phyloP scores from a whole-genome alignment of 2,888 invertebrate genomes.

The Sericinus montela region DNA sequence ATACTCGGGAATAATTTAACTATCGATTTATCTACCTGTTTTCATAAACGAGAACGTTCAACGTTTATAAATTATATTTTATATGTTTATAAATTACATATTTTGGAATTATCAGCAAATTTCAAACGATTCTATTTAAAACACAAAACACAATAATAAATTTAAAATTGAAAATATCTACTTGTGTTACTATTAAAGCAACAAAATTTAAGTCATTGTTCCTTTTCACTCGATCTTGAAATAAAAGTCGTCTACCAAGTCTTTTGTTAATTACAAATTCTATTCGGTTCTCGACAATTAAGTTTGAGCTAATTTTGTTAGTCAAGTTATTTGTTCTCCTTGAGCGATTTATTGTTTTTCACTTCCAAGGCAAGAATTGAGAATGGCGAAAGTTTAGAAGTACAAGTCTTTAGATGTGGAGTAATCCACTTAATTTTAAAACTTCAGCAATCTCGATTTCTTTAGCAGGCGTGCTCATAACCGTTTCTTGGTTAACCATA shows the following conservation, averaged over 20 bases:
- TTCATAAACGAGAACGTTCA: too few relatives aligned
- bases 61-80: too few relatives aligned
- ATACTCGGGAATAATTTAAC: too few relatives aligned
- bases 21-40: too few relatives aligned
- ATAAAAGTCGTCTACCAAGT: constrained; percentile 16
- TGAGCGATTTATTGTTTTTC: constrained; percentile 59
- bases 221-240: constrained; percentile 10
- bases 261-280: constrained; percentile 26
- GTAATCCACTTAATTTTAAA: constrained; percentile 53
- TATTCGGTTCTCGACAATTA: constrained; percentile 57
- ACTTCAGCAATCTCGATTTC: constrained; percentile 44
- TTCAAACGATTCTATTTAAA: too few relatives aligned
- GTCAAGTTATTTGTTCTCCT: constrained; percentile 62
- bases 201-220: constrained; percentile 7
- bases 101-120: too few relatives aligned
- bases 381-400: constrained; percentile 47
- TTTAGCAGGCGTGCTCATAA: constrained; percentile 31
- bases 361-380: constrained; percentile 31
- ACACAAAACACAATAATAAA: too few relatives aligned
- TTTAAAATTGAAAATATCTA: neutral
- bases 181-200: constrained; percentile 18
- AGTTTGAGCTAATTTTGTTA: constrained; percentile 56
- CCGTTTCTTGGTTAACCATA: constrained; percentile 9
- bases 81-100: too few relatives aligned
- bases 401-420: constrained; percentile 53